Percentiles rank a stretch among this genome's conserved stretches.
Evolutionary conservation across 2,888 invertebrate species (phyloP).

Genomic region (Mythimna loreyi): DNA sequence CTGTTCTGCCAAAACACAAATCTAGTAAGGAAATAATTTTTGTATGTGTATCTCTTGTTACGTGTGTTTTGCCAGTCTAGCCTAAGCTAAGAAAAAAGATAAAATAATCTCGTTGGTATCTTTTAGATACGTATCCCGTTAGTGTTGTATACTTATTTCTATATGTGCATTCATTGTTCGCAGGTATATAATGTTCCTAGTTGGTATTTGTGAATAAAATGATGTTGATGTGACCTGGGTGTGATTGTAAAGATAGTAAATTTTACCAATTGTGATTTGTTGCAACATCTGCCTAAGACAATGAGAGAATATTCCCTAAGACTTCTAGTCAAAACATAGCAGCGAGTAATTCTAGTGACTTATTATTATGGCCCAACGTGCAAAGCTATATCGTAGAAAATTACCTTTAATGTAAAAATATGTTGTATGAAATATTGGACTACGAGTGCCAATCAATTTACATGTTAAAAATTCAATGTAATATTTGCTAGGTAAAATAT

Average conservation of each 20-base stretch:
- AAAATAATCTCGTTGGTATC: conserved; percentile 77
- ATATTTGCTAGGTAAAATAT: conserved; percentile 57
- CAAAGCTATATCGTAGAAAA: conserved; percentile 43
- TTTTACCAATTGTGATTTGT: conserved; percentile 82
- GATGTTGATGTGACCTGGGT: conserved; percentile 90
- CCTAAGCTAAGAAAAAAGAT: conserved; percentile 88
- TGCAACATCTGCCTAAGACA: conserved; percentile 72
- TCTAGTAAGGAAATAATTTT: conserved; percentile 59
- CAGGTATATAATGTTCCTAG: conserved; percentile 75
- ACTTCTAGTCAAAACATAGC: conserved; percentile 28
- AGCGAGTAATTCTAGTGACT: conserved; percentile 39
- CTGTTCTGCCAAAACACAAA: conserved; percentile 89
- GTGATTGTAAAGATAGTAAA: conserved; percentile 81
- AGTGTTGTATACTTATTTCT: conserved; percentile 73
- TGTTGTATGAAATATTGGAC: conserved; percentile 32
- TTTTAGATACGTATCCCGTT: conserved; percentile 68
- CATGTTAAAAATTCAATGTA: conserved; percentile 12
- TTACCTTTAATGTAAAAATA: conserved; percentile 24
- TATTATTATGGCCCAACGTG: conserved; percentile 58
- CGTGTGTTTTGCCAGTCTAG: conserved; percentile 87
- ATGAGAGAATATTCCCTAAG: conserved; percentile 33
- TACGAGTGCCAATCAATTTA: conserved; percentile 40
- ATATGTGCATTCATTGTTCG: conserved; percentile 79
- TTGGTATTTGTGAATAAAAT: conserved; percentile 75
- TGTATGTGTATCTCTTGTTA: conserved; percentile 54